Conservation (phyloP, 2,113 vertebrate genomes). For the Psettodes erumei region DNA sequence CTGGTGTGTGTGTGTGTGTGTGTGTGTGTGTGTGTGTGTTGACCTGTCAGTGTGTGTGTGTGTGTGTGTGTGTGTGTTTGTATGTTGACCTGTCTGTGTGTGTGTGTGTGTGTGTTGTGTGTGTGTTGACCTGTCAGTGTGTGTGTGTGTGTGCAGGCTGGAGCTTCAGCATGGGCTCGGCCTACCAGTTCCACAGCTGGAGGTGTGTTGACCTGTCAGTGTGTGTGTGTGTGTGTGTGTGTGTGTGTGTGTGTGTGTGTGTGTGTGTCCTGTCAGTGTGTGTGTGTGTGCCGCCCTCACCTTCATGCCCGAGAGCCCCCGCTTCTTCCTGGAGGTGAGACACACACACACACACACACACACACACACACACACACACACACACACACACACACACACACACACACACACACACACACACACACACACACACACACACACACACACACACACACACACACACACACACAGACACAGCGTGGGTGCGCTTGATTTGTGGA, state of each 20-base stretch:
- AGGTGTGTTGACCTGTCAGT: conserved; percentile 97
- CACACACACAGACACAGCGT: too few species aligned
- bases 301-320: conserved; percentile 97
- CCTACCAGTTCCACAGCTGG: conserved; percentile 99
- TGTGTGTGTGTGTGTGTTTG: conserved; percentile 1
- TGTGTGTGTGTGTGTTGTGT: background rate
- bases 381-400: too few species aligned
- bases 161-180: conserved; percentile 99
- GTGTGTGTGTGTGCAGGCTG: conserved; percentile 84
- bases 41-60: conserved; percentile 1
- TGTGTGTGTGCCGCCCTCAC: conserved; percentile 95
- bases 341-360: too few species aligned
- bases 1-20: conserved; percentile 1
- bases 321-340: conserved; percentile 89
- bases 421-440: too few species aligned
- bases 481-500: too few species aligned
- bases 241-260: conserved; percentile 96
- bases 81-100: conserved; percentile 1
- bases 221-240: conserved; percentile 95
- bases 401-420: too few species aligned
- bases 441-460: too few species aligned
- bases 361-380: too few species aligned
- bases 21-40: background rate
- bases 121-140: conserved; percentile 1
- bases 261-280: conserved; percentile 95